These are phyloP conservation scores for Galeopterus variegatus DNA, from an alignment of 2,113 vertebrate species.

Conservation along the genomic window DNA sequence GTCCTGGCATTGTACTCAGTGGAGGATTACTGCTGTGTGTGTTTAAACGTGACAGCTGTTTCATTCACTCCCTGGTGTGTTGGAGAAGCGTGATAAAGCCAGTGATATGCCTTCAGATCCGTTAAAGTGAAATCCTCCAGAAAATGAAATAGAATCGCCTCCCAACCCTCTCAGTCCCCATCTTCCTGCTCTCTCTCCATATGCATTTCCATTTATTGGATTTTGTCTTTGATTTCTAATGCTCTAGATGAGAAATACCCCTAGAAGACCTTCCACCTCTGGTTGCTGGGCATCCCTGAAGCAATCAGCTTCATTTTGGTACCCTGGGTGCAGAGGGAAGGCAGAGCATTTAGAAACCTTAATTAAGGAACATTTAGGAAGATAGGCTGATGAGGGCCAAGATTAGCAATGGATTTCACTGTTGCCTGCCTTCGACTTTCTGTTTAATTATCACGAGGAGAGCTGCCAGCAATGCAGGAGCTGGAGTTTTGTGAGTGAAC, in stretches of 20 bases:
- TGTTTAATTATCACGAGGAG: constrained; percentile 79
- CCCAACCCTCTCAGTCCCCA: not conserved
- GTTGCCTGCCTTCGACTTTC: constrained; percentile 81
- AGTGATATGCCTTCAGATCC: constrained; percentile 78
- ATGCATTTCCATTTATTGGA: constrained; percentile 43
- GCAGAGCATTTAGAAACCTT: constrained; percentile 79
- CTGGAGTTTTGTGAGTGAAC: constrained; percentile 75
- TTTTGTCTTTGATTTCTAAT: constrained; percentile 69
- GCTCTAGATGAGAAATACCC: constrained; percentile 60
- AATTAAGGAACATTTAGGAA: constrained; percentile 87
- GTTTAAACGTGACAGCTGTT: constrained; percentile 87
- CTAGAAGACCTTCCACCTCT: constrained; percentile 59
- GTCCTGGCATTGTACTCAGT: constrained; percentile 82
- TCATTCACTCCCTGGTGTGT: constrained; percentile 85
- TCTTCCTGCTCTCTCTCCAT: not conserved
- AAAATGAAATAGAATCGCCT: not conserved
- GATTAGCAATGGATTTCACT: constrained; percentile 82
- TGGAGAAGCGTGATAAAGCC: constrained; percentile 80
- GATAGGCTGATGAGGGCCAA: constrained; percentile 78
- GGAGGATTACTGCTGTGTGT: constrained; percentile 84
- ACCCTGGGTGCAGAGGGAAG: constrained; percentile 64
- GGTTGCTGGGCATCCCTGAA: constrained; percentile 58
- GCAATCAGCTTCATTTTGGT: constrained; percentile 67
- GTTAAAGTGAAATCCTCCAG: constrained; percentile 77
- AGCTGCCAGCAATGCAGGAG: constrained; percentile 70